Evolutionary conservation across 2,113 vertebrate genomes (phyloP), one percentile per base, ranked within the genome.

Genomic region (Pteropus alecto): DNA sequence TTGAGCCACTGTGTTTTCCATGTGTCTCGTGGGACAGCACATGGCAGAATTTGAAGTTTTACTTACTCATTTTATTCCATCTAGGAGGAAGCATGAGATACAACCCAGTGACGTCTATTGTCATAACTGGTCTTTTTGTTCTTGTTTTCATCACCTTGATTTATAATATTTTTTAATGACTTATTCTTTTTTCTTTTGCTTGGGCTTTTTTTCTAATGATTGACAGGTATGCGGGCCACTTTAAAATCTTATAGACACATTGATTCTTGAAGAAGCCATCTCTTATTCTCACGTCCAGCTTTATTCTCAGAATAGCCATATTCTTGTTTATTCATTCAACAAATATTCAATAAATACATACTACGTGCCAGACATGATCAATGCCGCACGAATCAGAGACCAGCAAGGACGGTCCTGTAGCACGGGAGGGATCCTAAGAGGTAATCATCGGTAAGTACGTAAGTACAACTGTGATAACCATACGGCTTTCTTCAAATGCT

Each of bases 301-400:
- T 30, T 12, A 1, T 9, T 18, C 28, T 6, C 41, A 26, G 21
- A 11, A 18, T n/a, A 21, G 3, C 4, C 51, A 7, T 19, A 7
- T 18, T 38, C n/a, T n/a, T 22, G 15, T 33, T 35, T 21, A 13
- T 38, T 92, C 26, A 16, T 41, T 18, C 16, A 41, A 9, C 41
- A 46, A 30, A n/a, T 9, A 61, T 11, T 73, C 35, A 63, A 43
- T n/a, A 43, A 56, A 14, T 10, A n/a, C 12, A 15, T 6, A 3
- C 30, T 35, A 19, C 26, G 38, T 38, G 24, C 24, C 21, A 70
- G 5, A 22, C 19, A 24, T 0, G 9, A 9, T 4, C 46, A 43
- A 61, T 6, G 26, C 9, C n/a, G 81, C 74, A 82, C 22, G 78
- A 58, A 19, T 78, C 38, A 63, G 70, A 71, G 56, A 26, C 2